phyloP scores from a whole-genome alignment of 2,797 vertebrate species.

The Poecile montanus region DNA sequence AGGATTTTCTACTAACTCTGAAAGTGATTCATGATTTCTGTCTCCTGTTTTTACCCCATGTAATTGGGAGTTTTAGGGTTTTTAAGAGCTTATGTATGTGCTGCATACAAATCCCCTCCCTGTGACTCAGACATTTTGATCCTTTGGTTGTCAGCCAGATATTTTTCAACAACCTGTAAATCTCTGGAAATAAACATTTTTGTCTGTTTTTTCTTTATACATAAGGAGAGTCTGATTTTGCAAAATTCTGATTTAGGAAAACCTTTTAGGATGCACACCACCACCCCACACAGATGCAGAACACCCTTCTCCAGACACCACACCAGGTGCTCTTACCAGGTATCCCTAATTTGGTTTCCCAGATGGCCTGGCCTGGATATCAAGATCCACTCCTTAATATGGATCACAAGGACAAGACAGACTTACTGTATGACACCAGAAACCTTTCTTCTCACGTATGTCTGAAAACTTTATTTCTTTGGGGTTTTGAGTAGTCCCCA shows the following conservation, averaged over 20 bases:
- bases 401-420: neutral
- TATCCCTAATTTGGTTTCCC: neutral
- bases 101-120: neutral
- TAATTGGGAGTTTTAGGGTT: neutral
- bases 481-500: neutral
- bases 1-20: neutral
- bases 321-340: neutral
- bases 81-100: neutral
- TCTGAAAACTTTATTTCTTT: neutral
- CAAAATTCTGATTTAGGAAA: neutral
- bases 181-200: neutral
- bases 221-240: neutral
- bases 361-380: neutral
- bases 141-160: neutral
- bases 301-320: neutral
- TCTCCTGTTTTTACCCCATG: neutral
- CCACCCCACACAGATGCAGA: neutral
- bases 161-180: neutral
- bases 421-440: neutral
- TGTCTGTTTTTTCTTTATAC: neutral
- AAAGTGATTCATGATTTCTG: neutral
- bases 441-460: neutral
- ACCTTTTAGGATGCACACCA: neutral
- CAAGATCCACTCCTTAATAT: neutral
- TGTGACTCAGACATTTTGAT: neutral